Evolutionary conservation across 2,888 invertebrate species (phyloP), one percentile per base, ranked within the genome.

Genomic region (Aphodius granarius): DNA sequence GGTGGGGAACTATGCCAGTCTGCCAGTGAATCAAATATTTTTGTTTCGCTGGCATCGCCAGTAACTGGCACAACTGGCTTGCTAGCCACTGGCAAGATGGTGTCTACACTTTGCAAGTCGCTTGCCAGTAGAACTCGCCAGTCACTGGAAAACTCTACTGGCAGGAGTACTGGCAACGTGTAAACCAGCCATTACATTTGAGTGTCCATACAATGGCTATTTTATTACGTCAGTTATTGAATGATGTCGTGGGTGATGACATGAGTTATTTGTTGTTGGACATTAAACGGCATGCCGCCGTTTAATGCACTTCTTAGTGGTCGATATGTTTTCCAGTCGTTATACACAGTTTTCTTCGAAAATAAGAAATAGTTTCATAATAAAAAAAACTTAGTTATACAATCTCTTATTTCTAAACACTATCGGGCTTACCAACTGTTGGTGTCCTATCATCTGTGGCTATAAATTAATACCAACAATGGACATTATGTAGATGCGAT

Each of bases 401-500:
- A 13, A 43, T 43, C 13, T 3, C 6, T 43, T 43, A 43, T 13
- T 43, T 9, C 13, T 43, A 43, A 6, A 43, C 13, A 3, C 13
- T 2, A 43, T 43, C 43, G 43, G 43, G 43, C 43, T 43, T 3
- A 43, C 2, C 1, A 43, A 43, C 43, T 2, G 43, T 43, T 43
- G 43, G 43, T 43, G 43, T 1, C 43, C 43, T 17, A 62, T 19
- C 23, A 71, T 71, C 70, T 63, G 63, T 22, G 72, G 75, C 64
- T 63, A 75, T 75, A 75, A 72, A 66, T 75, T 72, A 65, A 21
- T 71, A 68, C 68, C 3, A 73, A 76, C 76, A 76, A 76, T 76
- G 68, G 73, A 64, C 62, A 76, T 71, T 73, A 73, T 76, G 71
- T 73, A 73, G 62, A 76, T 65, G 66, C 70, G 66, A 64, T 73